A percentile compares a stretch with the other conserved stretches of the same genome.
Conservation (phyloP, 2,797 vertebrate genomes). For the Chelmon rostratus region DNA sequence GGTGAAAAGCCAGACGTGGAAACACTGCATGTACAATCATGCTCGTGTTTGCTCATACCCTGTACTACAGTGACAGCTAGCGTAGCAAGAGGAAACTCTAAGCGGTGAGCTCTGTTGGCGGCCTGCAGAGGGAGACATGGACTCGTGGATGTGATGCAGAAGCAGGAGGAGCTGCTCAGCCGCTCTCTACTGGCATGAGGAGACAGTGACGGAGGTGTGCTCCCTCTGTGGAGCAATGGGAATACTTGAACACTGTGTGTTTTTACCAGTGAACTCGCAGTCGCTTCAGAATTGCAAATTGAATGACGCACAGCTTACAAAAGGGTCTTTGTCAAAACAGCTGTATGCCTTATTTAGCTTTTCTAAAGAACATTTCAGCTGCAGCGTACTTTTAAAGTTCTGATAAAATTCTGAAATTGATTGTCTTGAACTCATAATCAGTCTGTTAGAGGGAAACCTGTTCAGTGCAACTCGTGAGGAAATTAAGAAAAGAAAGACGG, state of each 20-base stretch:
- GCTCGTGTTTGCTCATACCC: not conserved
- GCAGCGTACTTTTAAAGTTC: not conserved
- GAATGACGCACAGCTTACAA: conserved; percentile 20
- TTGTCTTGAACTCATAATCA: not conserved
- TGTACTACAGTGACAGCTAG: conserved; percentile 55
- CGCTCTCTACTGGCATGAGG: conserved; percentile 17
- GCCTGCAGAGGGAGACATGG: conserved; percentile 79
- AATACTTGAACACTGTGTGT: conserved; percentile 23
- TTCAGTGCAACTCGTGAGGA: not conserved
- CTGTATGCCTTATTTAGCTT: conserved; percentile 18
- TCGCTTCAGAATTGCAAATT: conserved; percentile 27
- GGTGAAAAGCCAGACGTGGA: not conserved
- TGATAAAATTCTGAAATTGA: not conserved
- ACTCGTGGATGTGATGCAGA: not conserved
- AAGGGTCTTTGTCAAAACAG: conserved; percentile 40
- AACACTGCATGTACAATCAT: not conserved
- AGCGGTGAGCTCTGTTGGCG: not conserved
- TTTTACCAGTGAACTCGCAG: conserved; percentile 23
- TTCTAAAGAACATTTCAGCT: not conserved
- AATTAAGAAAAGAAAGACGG: not conserved
- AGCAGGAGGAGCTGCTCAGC: not conserved
- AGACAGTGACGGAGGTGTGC: conserved; percentile 22
- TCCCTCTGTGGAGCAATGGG: not conserved
- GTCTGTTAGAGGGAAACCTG: not conserved
- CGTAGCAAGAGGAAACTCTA: conserved; percentile 18